Percentiles rank a stretch among this genome's conserved stretches.
phyloP scores from a whole-genome alignment of 2,113 vertebrate genomes.

The Silurus glanis region DNA sequence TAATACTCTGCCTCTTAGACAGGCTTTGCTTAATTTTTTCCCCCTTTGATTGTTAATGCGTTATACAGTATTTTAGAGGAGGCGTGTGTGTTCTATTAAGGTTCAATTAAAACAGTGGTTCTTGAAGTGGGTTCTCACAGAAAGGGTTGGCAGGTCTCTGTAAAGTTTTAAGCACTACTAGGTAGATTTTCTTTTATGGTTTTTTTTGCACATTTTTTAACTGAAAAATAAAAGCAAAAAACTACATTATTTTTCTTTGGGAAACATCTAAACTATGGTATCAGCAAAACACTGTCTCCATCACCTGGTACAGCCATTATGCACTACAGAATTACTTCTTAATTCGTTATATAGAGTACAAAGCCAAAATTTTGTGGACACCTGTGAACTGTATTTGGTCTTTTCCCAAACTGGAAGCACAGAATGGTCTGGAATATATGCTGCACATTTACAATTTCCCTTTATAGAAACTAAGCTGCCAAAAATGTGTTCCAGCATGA shows the following conservation, averaged over 20 bases:
- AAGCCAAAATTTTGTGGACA: neutral
- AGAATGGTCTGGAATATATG: neutral
- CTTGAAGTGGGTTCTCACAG: neutral
- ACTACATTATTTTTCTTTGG: too few relatives aligned
- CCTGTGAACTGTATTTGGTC: neutral
- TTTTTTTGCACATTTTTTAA: too few relatives aligned
- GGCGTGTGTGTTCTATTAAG: slow-evolving; percentile 29
- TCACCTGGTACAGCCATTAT: neutral
- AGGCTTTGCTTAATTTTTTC: slow-evolving; percentile 57
- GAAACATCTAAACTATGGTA: neutral
- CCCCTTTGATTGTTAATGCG: slow-evolving; percentile 60
- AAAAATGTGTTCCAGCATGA: neutral
- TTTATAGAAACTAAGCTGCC: neutral
- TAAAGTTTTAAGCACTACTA: neutral
- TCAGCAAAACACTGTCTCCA: neutral
- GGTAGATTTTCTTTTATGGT: too few relatives aligned
- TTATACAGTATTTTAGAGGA: slow-evolving; percentile 45
- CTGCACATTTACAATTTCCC: neutral
- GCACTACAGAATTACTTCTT: neutral
- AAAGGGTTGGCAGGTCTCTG: neutral
- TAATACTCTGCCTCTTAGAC: slow-evolving; percentile 57
- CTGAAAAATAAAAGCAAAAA: too few relatives aligned
- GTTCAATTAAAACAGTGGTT: slow-evolving; percentile 20
- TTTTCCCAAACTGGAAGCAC: neutral
- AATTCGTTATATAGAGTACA: neutral